A percentile compares a stretch with the other conserved stretches of the same genome.
Conservation (phyloP, 1,140 invertebrate genomes). For the Mesaphorura yosii region DNA sequence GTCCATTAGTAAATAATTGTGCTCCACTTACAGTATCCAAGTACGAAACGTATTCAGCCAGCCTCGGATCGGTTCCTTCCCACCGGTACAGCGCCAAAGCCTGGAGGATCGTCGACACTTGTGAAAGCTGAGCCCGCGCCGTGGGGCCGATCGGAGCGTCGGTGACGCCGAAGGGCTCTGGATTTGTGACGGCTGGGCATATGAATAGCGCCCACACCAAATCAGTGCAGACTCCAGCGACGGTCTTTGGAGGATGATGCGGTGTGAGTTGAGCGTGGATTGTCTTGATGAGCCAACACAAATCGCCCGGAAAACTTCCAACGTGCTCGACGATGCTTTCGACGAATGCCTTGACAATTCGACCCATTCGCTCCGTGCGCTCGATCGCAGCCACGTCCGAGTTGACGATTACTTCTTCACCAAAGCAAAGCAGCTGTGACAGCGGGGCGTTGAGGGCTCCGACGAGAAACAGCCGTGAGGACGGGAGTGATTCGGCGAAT, state of each 20-base stretch:
- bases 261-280: constrained; percentile 42
- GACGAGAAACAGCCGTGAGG: constrained; percentile 82
- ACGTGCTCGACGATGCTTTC: constrained; percentile 72
- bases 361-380: constrained; percentile 63
- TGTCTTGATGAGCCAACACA: constrained; percentile 48
- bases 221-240: constrained; percentile 74
- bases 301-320: constrained; percentile 67
- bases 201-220: constrained; percentile 88
- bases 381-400: constrained; percentile 60
- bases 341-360: constrained; percentile 71
- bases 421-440: constrained; percentile 46
- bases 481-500: constrained; percentile 80
- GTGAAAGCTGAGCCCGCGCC: constrained; percentile 25
- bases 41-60: constrained; percentile 37
- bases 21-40: constrained; percentile 30
- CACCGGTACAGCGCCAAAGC: constrained; percentile 45
- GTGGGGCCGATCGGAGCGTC: constrained; percentile 23
- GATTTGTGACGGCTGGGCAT: constrained; percentile 91
- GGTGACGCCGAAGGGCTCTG: constrained; percentile 68
- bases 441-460: constrained; percentile 82
- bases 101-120: constrained; percentile 48
- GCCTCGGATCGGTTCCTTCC: constrained; percentile 43
- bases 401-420: constrained; percentile 36
- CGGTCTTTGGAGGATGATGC: constrained; percentile 36
- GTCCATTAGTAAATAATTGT: too few relatives aligned